Evolutionary conservation across 2,113 vertebrate genomes (phyloP), one percentile per base, ranked within the genome.

Genomic region (Nothoprocta perdicaria): DNA sequence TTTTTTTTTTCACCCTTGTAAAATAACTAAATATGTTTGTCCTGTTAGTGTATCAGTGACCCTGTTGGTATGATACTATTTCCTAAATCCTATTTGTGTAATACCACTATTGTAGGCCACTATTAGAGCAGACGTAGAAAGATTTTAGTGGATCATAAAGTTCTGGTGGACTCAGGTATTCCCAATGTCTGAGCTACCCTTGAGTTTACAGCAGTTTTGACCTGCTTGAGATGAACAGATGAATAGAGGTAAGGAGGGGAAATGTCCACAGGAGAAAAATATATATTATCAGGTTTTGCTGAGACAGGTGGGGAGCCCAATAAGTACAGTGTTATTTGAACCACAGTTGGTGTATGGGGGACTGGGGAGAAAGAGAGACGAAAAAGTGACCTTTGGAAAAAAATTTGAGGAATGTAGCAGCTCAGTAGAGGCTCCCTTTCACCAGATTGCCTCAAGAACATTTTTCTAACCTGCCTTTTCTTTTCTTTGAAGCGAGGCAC

Each of bases 401-500:
- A 86, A 35, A 19, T 16, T 38, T 0, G 3, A 26, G 35, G 65
- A 90, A 77, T 63, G 33, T 66, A 80, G 46, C 1, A 3, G 48
- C 45, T 86, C 43, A 69, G 48, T 35, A 81, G 43, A 53, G 80
- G 57, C 48, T 93, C 53, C 48, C 69, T 93, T 80, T 75, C 62
- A 75, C 74, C 58, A 84, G 35, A 45, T 55, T 72, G 40, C 58
- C 48, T 88, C 71, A 72, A 68, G 58, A 93, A 84, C 62, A 31
- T n/a, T 75, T 88, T 93, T 41, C 29, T 78, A 33, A 48, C 55
- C 85, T 92, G 65, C 45, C 61, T 84, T 90, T 78, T 69, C 83
- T 69, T 94, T 91, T 74, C 83, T 90, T 86, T 90, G 66, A 88
- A 88, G 66, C 66, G 48, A 95, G 62, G 62, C 41, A 72, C 69